Evolutionary conservation across 1,140 invertebrate species (phyloP).

Genomic region (Eriosoma lanigerum): DNA sequence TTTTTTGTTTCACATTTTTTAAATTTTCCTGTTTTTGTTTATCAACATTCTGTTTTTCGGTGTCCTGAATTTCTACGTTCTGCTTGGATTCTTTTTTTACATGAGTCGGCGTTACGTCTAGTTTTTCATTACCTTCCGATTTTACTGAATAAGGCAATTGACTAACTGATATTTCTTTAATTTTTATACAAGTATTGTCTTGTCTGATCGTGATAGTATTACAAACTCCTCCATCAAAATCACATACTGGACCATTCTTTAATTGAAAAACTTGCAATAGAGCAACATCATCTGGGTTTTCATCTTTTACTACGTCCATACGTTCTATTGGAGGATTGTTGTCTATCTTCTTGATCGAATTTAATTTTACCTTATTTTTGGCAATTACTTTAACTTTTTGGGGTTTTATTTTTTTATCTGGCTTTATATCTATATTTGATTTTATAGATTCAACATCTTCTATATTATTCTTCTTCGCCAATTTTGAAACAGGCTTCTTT

Average conservation of each 20-base stretch:
- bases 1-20: slow-evolving; percentile 26
- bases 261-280: slow-evolving; percentile 48
- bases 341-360: slow-evolving; percentile 23
- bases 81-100: slow-evolving; percentile 34
- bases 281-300: slow-evolving; percentile 39
- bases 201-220: slow-evolving; percentile 47
- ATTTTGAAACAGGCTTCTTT: slow-evolving; percentile 40
- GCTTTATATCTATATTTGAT: not conserved
- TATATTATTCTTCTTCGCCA: not conserved
- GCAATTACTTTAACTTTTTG: not conserved
- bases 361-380: slow-evolving; percentile 29
- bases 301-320: slow-evolving; percentile 44
- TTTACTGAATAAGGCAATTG: slow-evolving; percentile 38
- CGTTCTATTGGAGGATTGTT: slow-evolving; percentile 22
- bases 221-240: slow-evolving; percentile 33
- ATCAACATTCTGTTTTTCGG: not conserved
- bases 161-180: slow-evolving; percentile 46
- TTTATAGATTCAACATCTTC: slow-evolving; percentile 45
- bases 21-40: not conserved
- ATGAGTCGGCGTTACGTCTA: not conserved
- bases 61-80: not conserved
- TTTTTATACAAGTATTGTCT: slow-evolving; percentile 48
- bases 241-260: slow-evolving; percentile 30
- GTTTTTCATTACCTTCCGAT: slow-evolving; percentile 27
- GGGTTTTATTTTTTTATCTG: slow-evolving; percentile 13